These are phyloP conservation scores for Myotis vivesi DNA, from an alignment of 2,797 vertebrate species.

Conservation along the genomic window DNA sequence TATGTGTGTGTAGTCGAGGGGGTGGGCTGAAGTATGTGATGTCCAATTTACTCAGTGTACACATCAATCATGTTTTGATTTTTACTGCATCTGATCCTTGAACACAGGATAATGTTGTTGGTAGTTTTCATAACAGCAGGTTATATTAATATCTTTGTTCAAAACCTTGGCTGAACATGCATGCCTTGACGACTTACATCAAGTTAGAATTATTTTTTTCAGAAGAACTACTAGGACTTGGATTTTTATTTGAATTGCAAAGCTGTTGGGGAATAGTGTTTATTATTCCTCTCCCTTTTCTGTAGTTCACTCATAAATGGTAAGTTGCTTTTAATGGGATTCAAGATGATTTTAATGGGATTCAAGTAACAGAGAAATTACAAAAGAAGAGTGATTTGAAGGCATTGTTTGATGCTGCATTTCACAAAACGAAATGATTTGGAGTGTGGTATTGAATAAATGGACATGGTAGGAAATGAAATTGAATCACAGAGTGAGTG, in stretches of 20 bases:
- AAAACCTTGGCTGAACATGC: neutral
- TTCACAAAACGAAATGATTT: conserved; percentile 2
- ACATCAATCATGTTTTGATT: neutral
- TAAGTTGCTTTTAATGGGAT: neutral
- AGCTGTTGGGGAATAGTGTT: neutral
- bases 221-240: neutral
- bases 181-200: neutral
- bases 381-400: neutral
- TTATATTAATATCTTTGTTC: neutral
- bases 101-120: neutral
- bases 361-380: neutral
- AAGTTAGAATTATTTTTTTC: neutral
- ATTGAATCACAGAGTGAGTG: neutral
- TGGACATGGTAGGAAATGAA: neutral
- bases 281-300: neutral
- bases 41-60: neutral
- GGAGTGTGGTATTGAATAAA: neutral
- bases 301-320: neutral
- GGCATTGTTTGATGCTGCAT: neutral
- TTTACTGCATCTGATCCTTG: neutral
- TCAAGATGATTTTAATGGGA: neutral
- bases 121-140: neutral
- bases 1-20: neutral
- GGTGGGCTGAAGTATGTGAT: neutral
- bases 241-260: conserved; percentile 33